These are phyloP conservation scores for Scelioninae gen. 1 DNA, from an alignment of 2,888 invertebrate species.

Conservation along the genomic window DNA sequence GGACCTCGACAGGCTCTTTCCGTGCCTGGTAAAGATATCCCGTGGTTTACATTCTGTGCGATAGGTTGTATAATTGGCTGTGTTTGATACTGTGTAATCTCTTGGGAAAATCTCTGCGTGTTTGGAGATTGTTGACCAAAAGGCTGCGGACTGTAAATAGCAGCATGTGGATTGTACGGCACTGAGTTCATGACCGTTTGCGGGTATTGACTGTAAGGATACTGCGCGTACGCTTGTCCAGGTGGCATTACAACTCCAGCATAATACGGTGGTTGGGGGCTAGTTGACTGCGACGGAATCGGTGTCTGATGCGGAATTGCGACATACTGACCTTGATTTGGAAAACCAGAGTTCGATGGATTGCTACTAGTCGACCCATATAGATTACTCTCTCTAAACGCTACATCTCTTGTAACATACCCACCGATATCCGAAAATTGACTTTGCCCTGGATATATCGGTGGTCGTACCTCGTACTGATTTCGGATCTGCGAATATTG, in stretches of 20 bases:
- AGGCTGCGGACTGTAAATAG: constrained; percentile 79
- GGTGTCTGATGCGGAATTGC: constrained; percentile 79
- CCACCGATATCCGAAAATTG: constrained; percentile 79
- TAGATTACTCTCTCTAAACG: constrained; percentile 77
- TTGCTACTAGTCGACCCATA: constrained; percentile 76
- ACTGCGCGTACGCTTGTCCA: constrained; percentile 75
- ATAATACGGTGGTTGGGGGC: constrained; percentile 81
- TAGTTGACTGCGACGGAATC: constrained; percentile 79
- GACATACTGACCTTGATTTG: constrained; percentile 79
- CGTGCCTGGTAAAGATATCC: constrained; percentile 72
- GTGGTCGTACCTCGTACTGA: constrained; percentile 80
- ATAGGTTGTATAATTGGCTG: constrained; percentile 83
- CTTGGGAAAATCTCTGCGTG: constrained; percentile 81
- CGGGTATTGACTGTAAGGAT: constrained; percentile 80
- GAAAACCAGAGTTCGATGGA: constrained; percentile 75
- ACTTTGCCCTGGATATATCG: constrained; percentile 77
- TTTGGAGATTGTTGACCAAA: constrained; percentile 80
- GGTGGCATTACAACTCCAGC: constrained; percentile 78
- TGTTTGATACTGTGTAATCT: constrained; percentile 80
- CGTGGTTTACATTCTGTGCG: constrained; percentile 79
- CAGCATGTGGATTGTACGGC: constrained; percentile 78
- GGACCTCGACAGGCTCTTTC: constrained; percentile 80
- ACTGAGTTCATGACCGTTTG: constrained; percentile 81
- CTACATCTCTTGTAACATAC: constrained; percentile 81
- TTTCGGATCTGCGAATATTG: constrained; percentile 81